These are phyloP conservation scores for Tiliacea aurago DNA, from an alignment of 2,888 invertebrate species.

Conservation along the genomic window DNA sequence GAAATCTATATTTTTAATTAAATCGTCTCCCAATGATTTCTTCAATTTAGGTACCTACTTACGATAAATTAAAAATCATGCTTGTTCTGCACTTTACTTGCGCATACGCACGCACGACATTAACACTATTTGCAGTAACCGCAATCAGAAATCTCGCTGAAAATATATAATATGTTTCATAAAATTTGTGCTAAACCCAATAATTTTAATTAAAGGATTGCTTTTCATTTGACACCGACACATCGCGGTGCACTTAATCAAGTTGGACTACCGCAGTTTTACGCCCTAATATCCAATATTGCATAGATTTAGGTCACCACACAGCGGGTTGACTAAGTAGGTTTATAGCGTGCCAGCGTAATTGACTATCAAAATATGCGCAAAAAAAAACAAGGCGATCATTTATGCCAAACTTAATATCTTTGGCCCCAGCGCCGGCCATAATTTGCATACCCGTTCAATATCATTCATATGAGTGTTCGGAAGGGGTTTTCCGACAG, in stretches of 20 bases:
- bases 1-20: neutral
- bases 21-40: neutral
- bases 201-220: slow-evolving; percentile 1
- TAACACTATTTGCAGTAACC: slow-evolving; percentile 9
- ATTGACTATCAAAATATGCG: slow-evolving; percentile 52
- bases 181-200: neutral
- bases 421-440: slow-evolving; percentile 37
- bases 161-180: too few relatives aligned
- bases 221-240: slow-evolving; percentile 19
- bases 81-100: neutral
- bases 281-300: slow-evolving; percentile 38
- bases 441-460: slow-evolving; percentile 62
- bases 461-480: slow-evolving; percentile 27
- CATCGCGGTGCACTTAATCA: slow-evolving; percentile 28
- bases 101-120: neutral
- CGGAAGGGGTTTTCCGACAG: neutral
- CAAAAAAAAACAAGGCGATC: slow-evolving; percentile 46
- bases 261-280: slow-evolving; percentile 34
- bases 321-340: slow-evolving; percentile 58
- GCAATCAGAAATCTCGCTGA: neutral
- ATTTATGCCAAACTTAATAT: slow-evolving; percentile 31
- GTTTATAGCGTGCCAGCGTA: slow-evolving; percentile 59
- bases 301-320: slow-evolving; percentile 58
- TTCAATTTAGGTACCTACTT: too few relatives aligned
- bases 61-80: neutral